These are phyloP conservation scores for Choristoneura rosaceana DNA, from an alignment of 2,888 invertebrate genomes.

Conservation along the genomic window DNA sequence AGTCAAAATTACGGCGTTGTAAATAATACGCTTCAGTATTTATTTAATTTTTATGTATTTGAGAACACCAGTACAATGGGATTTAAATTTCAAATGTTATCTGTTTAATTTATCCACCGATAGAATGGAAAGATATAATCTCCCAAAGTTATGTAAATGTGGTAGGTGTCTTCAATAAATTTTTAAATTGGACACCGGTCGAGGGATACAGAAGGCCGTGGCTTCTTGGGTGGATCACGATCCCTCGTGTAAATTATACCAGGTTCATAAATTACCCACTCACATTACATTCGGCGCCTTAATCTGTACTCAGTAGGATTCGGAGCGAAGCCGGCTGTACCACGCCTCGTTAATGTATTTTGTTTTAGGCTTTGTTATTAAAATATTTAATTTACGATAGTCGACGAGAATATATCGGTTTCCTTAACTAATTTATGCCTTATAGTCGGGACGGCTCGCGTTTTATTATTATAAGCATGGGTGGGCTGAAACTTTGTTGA, in stretches of 20 bases:
- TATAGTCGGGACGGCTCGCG: constrained; percentile 59
- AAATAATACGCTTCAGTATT: constrained; percentile 13
- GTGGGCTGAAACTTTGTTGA: constrained; percentile 64
- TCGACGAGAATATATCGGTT: constrained; percentile 64
- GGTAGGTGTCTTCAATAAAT: constrained; percentile 41
- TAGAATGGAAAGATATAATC: constrained; percentile 37
- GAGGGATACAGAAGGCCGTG: constrained; percentile 57
- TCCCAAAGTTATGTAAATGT: constrained; percentile 39
- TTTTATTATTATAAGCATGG: constrained; percentile 71
- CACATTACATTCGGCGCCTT: constrained; percentile 63
- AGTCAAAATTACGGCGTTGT: constrained; percentile 2
- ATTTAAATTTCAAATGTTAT: constrained; percentile 41
- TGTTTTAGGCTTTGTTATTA: constrained; percentile 73
- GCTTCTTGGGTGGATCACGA: constrained; percentile 53
- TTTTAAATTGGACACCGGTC: constrained; percentile 46
- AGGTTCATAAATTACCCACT: constrained; percentile 72
- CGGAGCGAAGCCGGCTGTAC: constrained; percentile 16
- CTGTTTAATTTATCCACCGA: constrained; percentile 38
- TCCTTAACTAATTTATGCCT: constrained; percentile 74
- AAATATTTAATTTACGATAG: constrained; percentile 70
- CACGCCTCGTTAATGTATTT: constrained; percentile 62
- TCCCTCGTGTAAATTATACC: constrained; percentile 65
- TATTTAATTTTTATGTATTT: constrained; percentile 32
- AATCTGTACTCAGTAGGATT: constrained; percentile 49
- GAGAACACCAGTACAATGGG: constrained; percentile 30